A percentile compares a stretch with the other conserved stretches of the same genome.
Conservation (phyloP, 1,140 invertebrate species). For the Caerostris darwini region DNA sequence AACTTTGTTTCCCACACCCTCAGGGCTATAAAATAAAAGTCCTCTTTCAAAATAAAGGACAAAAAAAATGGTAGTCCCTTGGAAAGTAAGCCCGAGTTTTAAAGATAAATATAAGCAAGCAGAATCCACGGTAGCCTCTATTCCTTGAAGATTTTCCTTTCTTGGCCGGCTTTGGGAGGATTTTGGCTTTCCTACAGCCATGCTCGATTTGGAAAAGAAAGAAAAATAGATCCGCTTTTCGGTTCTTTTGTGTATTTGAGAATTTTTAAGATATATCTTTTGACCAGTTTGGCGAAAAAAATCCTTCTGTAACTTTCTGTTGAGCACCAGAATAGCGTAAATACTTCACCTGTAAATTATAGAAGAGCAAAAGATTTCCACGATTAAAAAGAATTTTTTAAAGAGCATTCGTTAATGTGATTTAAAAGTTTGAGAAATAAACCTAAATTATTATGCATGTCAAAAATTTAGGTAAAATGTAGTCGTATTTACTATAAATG, state of each 20-base stretch:
- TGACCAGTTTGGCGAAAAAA: background rate
- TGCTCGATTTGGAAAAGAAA: constrained; percentile 47
- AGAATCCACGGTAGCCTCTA: background rate
- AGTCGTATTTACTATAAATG: no score
- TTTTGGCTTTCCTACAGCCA: constrained; percentile 43
- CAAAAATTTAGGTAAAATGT: no score
- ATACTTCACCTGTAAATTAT: no score
- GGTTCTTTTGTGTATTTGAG: background rate
- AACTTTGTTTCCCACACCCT: constrained; percentile 9
- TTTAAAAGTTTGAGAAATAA: no score
- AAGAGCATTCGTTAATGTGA: no score
- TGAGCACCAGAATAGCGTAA: background rate
- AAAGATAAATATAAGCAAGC: constrained; percentile 37
- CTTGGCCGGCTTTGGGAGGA: constrained; percentile 1
- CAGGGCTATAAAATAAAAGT: constrained; percentile 14
- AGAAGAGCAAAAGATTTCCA: no score
- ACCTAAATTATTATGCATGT: no score
- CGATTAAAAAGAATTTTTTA: no score
- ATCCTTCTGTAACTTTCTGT: background rate
- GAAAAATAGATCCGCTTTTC: constrained; percentile 11
- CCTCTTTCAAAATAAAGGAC: background rate
- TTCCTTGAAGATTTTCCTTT: constrained; percentile 29
- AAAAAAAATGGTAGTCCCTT: background rate
- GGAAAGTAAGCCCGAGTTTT: constrained; percentile 12
- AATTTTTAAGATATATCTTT: background rate